Evolutionary conservation across 1,140 invertebrate genomes (phyloP).

Genomic region (Drosophila ananassae): DNA sequence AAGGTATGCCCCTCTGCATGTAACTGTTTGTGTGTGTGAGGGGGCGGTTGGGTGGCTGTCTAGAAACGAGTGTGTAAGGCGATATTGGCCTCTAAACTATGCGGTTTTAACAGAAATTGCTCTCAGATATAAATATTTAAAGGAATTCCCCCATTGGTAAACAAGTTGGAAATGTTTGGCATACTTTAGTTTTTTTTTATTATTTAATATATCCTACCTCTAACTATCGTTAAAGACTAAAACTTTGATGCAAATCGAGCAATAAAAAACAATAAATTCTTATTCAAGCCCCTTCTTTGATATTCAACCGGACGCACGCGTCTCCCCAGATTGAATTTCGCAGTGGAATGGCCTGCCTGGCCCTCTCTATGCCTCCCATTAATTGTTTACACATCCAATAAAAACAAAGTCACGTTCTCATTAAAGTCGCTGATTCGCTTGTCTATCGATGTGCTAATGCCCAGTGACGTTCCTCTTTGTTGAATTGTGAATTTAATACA

Average conservation of each 20-base stretch:
- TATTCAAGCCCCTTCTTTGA: not conserved
- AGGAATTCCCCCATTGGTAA: not conserved
- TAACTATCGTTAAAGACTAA: too few relatives aligned
- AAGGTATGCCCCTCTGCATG: constrained; percentile 41
- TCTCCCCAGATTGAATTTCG: constrained; percentile 36
- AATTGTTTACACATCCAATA: constrained; percentile 59
- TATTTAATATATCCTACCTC: too few relatives aligned
- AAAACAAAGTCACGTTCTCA: constrained; percentile 77
- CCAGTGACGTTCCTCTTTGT: constrained; percentile 68
- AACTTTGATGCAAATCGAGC: too few relatives aligned
- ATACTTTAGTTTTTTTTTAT: not conserved
- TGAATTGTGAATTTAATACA: constrained; percentile 62
- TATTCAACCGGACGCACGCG: constrained; percentile 24
- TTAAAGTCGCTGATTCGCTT: constrained; percentile 48
- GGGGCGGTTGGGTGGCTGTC: constrained; percentile 12
- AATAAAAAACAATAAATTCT: not conserved
- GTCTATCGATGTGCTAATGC: constrained; percentile 63
- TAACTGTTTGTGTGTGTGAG: not conserved
- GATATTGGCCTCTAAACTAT: constrained; percentile 26
- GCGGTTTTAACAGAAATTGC: constrained; percentile 11
- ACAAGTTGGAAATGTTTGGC: not conserved
- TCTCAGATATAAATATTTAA: not conserved
- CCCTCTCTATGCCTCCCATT: constrained; percentile 12
- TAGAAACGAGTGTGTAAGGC: constrained; percentile 30
- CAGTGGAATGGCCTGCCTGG: not conserved